Evolutionary conservation across 2,113 vertebrate species (phyloP), one percentile per base, ranked within the genome.

Genomic region (Xenotilapia leptura): DNA sequence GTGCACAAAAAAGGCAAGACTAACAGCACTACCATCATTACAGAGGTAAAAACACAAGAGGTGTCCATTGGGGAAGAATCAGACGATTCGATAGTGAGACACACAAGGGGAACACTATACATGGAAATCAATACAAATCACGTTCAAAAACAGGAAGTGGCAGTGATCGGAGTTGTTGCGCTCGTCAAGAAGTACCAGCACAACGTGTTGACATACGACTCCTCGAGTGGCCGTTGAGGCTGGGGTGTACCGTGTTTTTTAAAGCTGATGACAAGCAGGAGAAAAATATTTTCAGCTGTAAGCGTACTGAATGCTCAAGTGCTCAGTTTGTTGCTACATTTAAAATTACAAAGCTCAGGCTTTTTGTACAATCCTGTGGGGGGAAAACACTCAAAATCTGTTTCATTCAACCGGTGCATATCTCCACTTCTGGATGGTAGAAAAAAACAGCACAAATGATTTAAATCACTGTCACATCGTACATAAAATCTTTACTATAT

Each of bases 1-100:
- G 79, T 86, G 82, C 94, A 93, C 94, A 94, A 90, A 92, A 68
- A 93, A 95, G 88, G 86, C 86, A 87, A 90, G 80, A 94, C 91
- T 92, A 95, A 88, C 65, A 93, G 85, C 91, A 94, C 90, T 88
- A 93, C 84, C 51, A 88, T 83, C 6, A 47, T 65, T 85, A 93
- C 90, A 89, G 88, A 90, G 83, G 80, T 82, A 45, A 93, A 93
- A 93, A 93, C 91, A 93, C 88, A 88, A 84, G 85, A 79, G 80
- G 90, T 73, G 84, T 54, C 65, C 53, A 45, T 77, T 85, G 60
- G 9, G 68, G 28, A 79, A 54, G 60, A 83, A 88, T 88, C 54
- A 75, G 77, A 92, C 83, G 17, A 45, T 40, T 86, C 10, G 40
- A 87, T 75, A 82, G 47, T 21, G 33, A 23, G 70, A 93, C 77